These are phyloP conservation scores for Macrochelys suwanniensis DNA, from an alignment of 2,797 vertebrate species.

Conservation along the genomic window DNA sequence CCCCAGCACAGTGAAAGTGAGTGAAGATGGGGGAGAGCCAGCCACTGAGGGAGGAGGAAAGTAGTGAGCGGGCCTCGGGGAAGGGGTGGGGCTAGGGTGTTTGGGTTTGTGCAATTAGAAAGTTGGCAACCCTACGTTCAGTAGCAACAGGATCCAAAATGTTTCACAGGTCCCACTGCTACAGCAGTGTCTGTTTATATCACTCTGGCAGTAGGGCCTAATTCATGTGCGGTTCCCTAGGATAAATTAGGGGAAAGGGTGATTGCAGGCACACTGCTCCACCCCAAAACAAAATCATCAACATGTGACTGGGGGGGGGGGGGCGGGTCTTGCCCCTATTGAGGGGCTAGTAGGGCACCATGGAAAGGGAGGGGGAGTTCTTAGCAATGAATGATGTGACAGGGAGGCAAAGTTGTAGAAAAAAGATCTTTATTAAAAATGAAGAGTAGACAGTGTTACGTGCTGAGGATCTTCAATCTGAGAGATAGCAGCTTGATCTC, in stretches of 20 bases:
- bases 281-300: background rate
- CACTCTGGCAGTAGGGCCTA: background rate
- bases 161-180: background rate
- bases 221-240: background rate
- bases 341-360: background rate
- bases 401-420: background rate
- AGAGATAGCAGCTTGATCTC: no score
- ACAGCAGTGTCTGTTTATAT: background rate
- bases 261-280: background rate
- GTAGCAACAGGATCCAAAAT: background rate
- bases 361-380: rapidly evolving
- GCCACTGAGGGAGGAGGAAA: no score
- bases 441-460: background rate
- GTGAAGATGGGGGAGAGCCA: no score
- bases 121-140: background rate
- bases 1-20: no score
- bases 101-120: no score
- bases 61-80: no score
- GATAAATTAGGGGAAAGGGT: background rate
- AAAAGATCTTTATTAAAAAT: background rate
- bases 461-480: background rate
- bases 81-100: no score
- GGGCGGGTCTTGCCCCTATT: background rate
- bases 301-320: background rate
- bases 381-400: background rate